Percentiles rank a stretch among this genome's conserved stretches.
phyloP scores from a whole-genome alignment of 1,140 invertebrate genomes.

The Euschistus heros region DNA sequence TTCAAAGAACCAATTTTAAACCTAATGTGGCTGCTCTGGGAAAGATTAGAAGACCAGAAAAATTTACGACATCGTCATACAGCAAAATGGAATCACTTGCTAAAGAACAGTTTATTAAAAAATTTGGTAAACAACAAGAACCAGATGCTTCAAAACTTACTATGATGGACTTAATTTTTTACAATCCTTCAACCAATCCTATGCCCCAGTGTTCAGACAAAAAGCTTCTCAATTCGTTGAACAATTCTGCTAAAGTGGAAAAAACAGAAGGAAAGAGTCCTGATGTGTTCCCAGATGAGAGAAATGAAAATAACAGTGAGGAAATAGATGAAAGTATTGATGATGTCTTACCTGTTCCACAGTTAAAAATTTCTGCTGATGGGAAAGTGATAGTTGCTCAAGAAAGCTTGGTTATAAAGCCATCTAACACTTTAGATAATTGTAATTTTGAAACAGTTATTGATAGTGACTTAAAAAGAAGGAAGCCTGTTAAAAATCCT shows the following conservation, averaged over 20 bases:
- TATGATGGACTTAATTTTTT: conserved; percentile 11
- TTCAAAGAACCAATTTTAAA: too few relatives aligned
- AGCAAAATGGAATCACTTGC: conserved; percentile 1
- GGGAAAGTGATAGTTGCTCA: conserved; percentile 79
- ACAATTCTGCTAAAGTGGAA: too few relatives aligned
- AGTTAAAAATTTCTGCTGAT: conserved; percentile 77
- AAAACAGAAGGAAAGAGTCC: too few relatives aligned
- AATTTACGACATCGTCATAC: neutral
- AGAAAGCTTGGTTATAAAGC: conserved; percentile 53
- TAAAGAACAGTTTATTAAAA: neutral
- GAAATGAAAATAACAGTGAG: neutral
- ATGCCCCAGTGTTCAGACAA: neutral
- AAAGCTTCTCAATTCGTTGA: too few relatives aligned
- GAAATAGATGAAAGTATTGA: neutral
- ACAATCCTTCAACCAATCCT: conserved; percentile 6
- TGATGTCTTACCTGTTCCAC: conserved; percentile 39
- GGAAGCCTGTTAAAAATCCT: neutral
- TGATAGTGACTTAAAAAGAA: neutral
- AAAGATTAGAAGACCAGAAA: too few relatives aligned
- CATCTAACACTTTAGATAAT: neutral
- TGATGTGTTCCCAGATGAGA: too few relatives aligned
- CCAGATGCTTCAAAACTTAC: conserved; percentile 11
- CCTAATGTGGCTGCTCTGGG: too few relatives aligned
- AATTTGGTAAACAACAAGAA: conserved; percentile 8
- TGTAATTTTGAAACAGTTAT: neutral